phyloP scores from a whole-genome alignment of 2,888 invertebrate genomes.

The Didymodactylos carnosus region DNA sequence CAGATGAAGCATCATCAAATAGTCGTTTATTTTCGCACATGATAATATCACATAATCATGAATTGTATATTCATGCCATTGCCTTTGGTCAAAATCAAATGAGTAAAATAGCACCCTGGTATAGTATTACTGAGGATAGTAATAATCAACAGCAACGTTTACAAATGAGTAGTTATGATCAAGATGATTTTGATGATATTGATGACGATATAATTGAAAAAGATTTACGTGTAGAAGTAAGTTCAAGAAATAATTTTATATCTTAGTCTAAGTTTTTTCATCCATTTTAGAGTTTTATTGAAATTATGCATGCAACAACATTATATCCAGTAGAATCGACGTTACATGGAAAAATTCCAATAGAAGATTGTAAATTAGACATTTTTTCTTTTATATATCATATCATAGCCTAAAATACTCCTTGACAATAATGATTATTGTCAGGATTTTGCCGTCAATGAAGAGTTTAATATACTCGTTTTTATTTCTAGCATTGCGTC shows the following conservation, averaged over 20 bases:
- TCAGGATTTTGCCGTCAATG: slow-evolving; percentile 22
- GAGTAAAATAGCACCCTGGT: neutral
- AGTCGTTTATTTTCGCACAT: neutral
- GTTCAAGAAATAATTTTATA: too few species aligned
- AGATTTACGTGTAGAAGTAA: neutral
- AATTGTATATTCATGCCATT: neutral
- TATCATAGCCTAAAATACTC: slow-evolving; percentile 1
- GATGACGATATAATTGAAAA: neutral
- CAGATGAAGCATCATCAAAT: too few species aligned
- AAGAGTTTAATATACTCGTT: too few species aligned
- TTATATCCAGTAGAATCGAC: neutral
- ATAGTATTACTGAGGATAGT: neutral
- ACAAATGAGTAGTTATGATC: neutral
- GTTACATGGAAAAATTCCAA: neutral
- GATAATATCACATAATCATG: neutral
- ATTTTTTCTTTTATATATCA: neutral
- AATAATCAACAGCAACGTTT: too few species aligned
- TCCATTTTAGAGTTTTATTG: neutral
- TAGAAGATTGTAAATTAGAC: neutral
- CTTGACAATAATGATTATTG: too few species aligned
- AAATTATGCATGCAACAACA: neutral
- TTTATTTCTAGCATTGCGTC: neutral
- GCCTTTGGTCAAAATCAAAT: neutral
- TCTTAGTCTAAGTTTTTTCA: neutral
- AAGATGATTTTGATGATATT: neutral